Conservation (phyloP, 2,888 invertebrate genomes). For the Chromoteleia sp. region DNA sequence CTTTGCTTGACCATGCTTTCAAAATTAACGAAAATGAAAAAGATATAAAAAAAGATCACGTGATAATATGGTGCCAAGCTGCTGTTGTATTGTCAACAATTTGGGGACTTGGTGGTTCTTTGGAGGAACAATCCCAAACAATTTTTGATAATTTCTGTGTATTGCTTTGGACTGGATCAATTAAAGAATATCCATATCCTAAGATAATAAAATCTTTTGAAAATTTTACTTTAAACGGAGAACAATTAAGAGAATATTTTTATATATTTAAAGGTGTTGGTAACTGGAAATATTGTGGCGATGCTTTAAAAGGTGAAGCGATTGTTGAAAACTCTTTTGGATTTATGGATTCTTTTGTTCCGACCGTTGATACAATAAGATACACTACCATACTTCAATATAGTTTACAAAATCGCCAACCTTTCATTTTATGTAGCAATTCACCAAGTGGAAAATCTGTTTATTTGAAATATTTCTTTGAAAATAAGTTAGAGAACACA, state of each 20-base stretch:
- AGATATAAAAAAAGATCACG: conserved; percentile 80
- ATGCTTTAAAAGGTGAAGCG: conserved; percentile 85
- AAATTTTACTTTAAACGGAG: conserved; percentile 85
- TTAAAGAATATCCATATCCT: conserved; percentile 85
- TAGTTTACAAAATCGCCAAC: conserved; percentile 85
- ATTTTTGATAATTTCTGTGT: conserved; percentile 83
- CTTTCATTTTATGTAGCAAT: conserved; percentile 87
- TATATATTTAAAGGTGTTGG: conserved; percentile 87
- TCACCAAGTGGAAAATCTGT: conserved; percentile 88
- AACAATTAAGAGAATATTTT: conserved; percentile 86
- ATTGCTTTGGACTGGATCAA: conserved; percentile 82
- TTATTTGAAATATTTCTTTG: conserved; percentile 85
- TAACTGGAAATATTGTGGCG: conserved; percentile 87
- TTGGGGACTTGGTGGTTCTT: conserved; percentile 86
- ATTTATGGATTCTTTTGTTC: conserved; percentile 85
- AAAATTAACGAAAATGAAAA: conserved; percentile 79
- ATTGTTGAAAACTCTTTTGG: conserved; percentile 73
- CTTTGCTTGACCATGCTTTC: conserved; percentile 81
- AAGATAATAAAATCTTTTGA: conserved; percentile 86
- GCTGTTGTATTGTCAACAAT: conserved; percentile 85
- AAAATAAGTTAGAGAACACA: conserved; percentile 85
- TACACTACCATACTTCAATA: conserved; percentile 86
- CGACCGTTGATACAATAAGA: conserved; percentile 87
- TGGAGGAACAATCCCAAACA: conserved; percentile 84
- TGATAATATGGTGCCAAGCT: conserved; percentile 86